phyloP scores from a whole-genome alignment of 2,797 vertebrate species.

The Sebastes steindachneri region DNA sequence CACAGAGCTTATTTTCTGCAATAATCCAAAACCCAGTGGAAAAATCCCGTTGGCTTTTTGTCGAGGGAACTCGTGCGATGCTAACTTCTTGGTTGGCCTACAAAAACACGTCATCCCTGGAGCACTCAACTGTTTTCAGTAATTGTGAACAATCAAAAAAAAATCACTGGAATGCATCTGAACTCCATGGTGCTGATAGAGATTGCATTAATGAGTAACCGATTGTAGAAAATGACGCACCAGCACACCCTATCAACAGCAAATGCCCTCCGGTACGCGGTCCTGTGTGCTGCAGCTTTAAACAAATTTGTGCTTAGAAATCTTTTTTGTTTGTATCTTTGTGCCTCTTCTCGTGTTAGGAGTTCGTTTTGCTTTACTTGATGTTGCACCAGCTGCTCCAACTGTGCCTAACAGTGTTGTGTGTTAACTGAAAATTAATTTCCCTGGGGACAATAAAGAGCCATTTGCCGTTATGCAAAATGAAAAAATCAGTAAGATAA shows the following conservation, averaged over 20 bases:
- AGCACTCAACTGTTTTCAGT: neutral
- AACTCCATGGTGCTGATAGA: neutral
- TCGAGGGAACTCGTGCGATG: too few relatives aligned
- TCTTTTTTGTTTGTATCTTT: neutral
- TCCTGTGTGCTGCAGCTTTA: neutral
- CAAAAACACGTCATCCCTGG: too few relatives aligned
- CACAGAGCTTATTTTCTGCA: too few relatives aligned
- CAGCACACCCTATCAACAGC: neutral
- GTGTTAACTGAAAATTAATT: neutral
- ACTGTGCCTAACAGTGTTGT: neutral
- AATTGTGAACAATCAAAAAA: neutral
- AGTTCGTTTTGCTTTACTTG: neutral
- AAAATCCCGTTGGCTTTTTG: rapidly evolving
- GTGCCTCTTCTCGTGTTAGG: neutral
- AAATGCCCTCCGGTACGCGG: neutral
- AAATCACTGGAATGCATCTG: neutral
- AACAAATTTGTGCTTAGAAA: neutral
- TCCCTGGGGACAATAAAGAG: neutral
- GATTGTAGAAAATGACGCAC: neutral
- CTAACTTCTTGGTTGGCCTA: too few relatives aligned
- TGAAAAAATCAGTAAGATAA: neutral
- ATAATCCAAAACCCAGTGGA: too few relatives aligned
- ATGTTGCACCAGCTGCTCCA: neutral
- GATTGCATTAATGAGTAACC: neutral
- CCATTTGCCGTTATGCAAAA: neutral